Percentiles rank a stretch among this genome's conserved stretches.
Conservation (phyloP, 2,888 invertebrate genomes). For the Iphiclides podalirius region DNA sequence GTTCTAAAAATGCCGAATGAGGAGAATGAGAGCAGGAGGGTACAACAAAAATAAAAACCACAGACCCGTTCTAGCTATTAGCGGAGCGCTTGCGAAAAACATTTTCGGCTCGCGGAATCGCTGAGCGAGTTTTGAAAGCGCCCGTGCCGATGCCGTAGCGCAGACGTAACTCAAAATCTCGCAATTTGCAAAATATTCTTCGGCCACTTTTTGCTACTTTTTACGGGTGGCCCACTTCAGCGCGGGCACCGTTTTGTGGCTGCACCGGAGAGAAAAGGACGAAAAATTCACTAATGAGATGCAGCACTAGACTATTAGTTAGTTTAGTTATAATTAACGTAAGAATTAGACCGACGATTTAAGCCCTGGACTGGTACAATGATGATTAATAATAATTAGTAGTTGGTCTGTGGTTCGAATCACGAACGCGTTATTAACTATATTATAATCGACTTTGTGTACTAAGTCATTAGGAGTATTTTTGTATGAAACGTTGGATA, state of each 20-base stretch:
- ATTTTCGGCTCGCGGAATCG: conserved; percentile 44
- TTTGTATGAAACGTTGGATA: too few relatives aligned
- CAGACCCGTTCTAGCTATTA: conserved; percentile 46
- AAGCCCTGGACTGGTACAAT: too few relatives aligned
- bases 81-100: conserved; percentile 44
- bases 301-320: not conserved
- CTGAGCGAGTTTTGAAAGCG: conserved; percentile 34
- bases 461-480: too few relatives aligned
- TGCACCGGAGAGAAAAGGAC: conserved; percentile 16
- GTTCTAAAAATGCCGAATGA: conserved; percentile 51
- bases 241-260: conserved; percentile 1
- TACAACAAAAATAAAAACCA: conserved; percentile 38
- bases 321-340: not conserved
- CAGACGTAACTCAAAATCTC: conserved; percentile 39
- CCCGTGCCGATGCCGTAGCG: conserved; percentile 30
- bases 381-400: too few relatives aligned
- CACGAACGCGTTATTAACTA: too few relatives aligned
- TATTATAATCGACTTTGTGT: too few relatives aligned
- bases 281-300: not conserved
- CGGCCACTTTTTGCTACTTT: conserved; percentile 18
- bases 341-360: not conserved
- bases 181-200: conserved; percentile 31
- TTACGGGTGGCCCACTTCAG: conserved; percentile 18
- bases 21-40: too few relatives aligned
- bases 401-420: too few relatives aligned